phyloP scores from a whole-genome alignment of 2,888 invertebrate genomes.

The Nemoura dubitans region DNA sequence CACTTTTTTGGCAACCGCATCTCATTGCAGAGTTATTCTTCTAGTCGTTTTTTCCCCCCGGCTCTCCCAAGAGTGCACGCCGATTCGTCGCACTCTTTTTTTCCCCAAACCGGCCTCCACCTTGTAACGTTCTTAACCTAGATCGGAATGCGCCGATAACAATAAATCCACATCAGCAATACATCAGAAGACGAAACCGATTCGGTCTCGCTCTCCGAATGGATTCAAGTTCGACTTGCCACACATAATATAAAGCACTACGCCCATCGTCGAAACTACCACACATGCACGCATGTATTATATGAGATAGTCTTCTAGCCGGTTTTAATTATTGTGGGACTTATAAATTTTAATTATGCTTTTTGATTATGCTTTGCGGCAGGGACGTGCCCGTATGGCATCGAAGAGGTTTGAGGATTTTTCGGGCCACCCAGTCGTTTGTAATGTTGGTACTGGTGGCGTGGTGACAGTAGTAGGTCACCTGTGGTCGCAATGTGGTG shows the following conservation, averaged over 20 bases:
- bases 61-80: background rate
- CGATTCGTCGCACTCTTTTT: background rate
- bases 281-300: background rate
- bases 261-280: background rate
- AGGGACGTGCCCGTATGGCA: background rate
- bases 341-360: background rate
- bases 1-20: background rate
- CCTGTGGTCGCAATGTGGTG: background rate
- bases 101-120: background rate
- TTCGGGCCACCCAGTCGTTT: background rate
- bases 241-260: background rate
- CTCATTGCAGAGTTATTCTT: background rate
- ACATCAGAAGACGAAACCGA: background rate
- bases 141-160: background rate
- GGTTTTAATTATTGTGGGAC: background rate
- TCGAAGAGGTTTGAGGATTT: background rate
- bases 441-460: too few relatives aligned
- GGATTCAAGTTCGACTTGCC: background rate
- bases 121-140: background rate
- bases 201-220: background rate
- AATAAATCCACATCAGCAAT: background rate
- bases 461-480: too few relatives aligned
- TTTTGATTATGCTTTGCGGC: background rate
- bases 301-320: background rate
- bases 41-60: background rate